A percentile compares a stretch with the other conserved stretches of the same genome.
Evolutionary conservation across 35 echinoderm and acorn worm genomes (phyloP).

Genomic region (Chiridota heheva): DNA sequence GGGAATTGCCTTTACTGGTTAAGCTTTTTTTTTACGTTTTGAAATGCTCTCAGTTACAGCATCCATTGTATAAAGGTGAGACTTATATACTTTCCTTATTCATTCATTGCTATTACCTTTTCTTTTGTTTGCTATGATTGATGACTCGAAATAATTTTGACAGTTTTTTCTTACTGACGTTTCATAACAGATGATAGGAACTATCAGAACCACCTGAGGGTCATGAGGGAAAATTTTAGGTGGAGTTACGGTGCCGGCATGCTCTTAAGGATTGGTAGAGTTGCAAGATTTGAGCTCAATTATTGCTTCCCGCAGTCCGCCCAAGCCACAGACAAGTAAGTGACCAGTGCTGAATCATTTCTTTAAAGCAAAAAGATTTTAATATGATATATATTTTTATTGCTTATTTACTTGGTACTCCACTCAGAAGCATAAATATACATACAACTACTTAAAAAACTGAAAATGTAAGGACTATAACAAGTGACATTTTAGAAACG

Average conservation of each 20-base stretch:
- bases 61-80: too few relatives aligned
- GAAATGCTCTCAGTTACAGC: too few relatives aligned
- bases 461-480: too few relatives aligned
- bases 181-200: slow-evolving; percentile 50
- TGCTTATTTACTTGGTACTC: neutral
- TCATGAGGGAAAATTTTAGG: slow-evolving; percentile 61
- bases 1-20: too few relatives aligned
- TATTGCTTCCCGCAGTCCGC: slow-evolving; percentile 83
- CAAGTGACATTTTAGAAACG: too few relatives aligned
- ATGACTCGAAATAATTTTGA: too few relatives aligned
- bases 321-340: slow-evolving; percentile 76
- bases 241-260: slow-evolving; percentile 96
- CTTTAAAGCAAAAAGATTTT: neutral
- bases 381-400: neutral
- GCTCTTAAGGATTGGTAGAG: slow-evolving; percentile 70
- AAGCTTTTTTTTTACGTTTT: too few relatives aligned
- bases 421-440: neutral
- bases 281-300: slow-evolving; percentile 94
- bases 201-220: slow-evolving; percentile 55
- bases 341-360: neutral
- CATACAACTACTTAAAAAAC: too few relatives aligned
- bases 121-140: too few relatives aligned
- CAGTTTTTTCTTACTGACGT: too few relatives aligned
- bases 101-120: too few relatives aligned
- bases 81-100: too few relatives aligned